Evolutionary conservation across 2,797 vertebrate genomes (phyloP).

Genomic region (Protonibea diacanthus): DNA sequence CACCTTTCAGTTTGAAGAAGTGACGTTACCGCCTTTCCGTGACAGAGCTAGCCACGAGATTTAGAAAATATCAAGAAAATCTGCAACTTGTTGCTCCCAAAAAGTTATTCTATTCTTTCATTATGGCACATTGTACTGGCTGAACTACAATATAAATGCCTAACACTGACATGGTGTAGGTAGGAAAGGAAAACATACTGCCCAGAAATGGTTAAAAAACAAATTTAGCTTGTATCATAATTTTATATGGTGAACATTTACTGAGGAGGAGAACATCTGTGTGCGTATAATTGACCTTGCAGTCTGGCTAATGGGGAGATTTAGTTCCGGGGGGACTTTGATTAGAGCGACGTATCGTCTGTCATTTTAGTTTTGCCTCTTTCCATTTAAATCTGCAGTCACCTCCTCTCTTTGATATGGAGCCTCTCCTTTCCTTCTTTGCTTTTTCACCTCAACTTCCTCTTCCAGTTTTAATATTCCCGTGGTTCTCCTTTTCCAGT

Average conservation of each 20-base stretch:
- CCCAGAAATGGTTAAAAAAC: neutral
- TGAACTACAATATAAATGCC: no score
- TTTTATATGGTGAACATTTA: slow-evolving; percentile 20
- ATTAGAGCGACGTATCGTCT: slow-evolving; percentile 72
- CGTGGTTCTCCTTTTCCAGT: neutral
- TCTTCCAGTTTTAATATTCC: neutral
- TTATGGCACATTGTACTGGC: no score
- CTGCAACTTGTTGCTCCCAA: no score
- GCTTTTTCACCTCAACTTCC: neutral
- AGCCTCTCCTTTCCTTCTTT: neutral
- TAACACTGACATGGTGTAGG: slow-evolving; percentile 12
- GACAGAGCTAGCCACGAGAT: no score
- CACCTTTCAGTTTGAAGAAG: no score
- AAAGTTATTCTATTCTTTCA: no score
- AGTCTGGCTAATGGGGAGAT: slow-evolving; percentile 72
- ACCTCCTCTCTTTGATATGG: slow-evolving; percentile 42
- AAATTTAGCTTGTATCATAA: neutral
- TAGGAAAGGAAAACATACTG: neutral
- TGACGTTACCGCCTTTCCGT: no score
- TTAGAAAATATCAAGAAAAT: no score
- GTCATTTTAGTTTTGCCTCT: slow-evolving; percentile 78
- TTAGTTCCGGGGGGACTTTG: slow-evolving; percentile 70
- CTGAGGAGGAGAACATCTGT: slow-evolving; percentile 55
- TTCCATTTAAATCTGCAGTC: slow-evolving; percentile 50
- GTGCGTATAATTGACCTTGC: slow-evolving; percentile 74